These are phyloP conservation scores for Malurus splendens DNA, from an alignment of 2,797 vertebrate species.

Conservation along the genomic window DNA sequence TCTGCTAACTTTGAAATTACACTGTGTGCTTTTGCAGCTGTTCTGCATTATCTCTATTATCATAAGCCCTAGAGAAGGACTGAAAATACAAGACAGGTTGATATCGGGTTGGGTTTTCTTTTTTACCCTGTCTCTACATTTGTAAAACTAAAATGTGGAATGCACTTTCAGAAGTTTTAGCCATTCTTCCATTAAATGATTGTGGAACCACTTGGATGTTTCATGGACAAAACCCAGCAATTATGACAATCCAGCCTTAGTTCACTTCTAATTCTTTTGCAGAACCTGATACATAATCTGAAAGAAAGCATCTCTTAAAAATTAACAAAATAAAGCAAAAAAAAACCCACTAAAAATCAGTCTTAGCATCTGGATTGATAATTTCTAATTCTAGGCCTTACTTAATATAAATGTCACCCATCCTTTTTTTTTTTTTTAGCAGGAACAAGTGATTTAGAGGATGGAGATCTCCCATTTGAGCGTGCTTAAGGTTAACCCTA, in stretches of 20 bases:
- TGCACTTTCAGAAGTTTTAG: not conserved
- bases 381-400: not conserved
- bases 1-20: not conserved
- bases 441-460: not conserved
- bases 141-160: not conserved
- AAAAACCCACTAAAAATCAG: fast-evolving
- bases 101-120: fast-evolving
- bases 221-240: not conserved
- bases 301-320: not conserved
- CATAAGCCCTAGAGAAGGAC: not conserved
- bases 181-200: not conserved
- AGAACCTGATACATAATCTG: not conserved
- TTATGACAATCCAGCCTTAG: not conserved
- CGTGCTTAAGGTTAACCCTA: fast-evolving
- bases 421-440: not conserved
- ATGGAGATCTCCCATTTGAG: not conserved
- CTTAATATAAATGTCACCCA: not conserved
- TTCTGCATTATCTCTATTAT: not conserved
- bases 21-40: not conserved
- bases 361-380: not conserved
- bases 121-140: not conserved
- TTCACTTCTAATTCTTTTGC: not conserved
- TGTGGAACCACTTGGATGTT: not conserved
- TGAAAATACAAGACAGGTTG: not conserved
- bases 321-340: fast-evolving